Base-by-base conservation (phyloP, 2,888 invertebrate genomes). In the Cephalotes varians region DNA sequence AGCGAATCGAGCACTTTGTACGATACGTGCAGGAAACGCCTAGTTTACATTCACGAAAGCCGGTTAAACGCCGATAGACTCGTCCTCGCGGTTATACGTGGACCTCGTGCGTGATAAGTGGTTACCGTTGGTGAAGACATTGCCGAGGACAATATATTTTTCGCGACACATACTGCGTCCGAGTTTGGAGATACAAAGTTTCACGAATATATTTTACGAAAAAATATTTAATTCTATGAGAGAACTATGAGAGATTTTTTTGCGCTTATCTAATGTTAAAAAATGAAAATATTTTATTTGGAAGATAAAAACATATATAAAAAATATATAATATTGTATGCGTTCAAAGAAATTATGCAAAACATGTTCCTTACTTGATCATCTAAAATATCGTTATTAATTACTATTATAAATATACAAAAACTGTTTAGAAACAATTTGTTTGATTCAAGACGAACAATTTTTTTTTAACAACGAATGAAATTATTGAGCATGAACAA, bases 41-140 rank as follows among this genome's bases (percentile, higher is more conserved):
- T 90, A 89, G 90, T 89, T 90, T 89, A 88, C 88, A 90, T 89
- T 90, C 89, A 90, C 90, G 88, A 89, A 89, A 89, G 82, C 87
- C 85, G 69, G 81, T 85, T 86, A 89, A 89, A 89, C 86, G 86
- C 89, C 90, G 89, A 89, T 89, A 89, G 89, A 89, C 88, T 89
- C 87, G 88, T 89, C 89, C 88, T 88, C 87, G 82, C 71, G 72
- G 73, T 71, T 64, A 58, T 58, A 71, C 84, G 62, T 25, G 62
- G 44, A 44, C 65, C 82, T 82, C 65, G 76, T 65, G 65, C 87
- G 87, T 72, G 87, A 85, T 83, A 76, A 65, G 71, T 76, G 34
- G 79, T 44, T 73, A 77, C 83, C 87, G 62, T 58, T 83, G 60
- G 44, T 44, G 71, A 83, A 86, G 69, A 83, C 76, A 40, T 77